Conservation (phyloP, 2,888 invertebrate genomes). For the Yponomeuta plumbellus region DNA sequence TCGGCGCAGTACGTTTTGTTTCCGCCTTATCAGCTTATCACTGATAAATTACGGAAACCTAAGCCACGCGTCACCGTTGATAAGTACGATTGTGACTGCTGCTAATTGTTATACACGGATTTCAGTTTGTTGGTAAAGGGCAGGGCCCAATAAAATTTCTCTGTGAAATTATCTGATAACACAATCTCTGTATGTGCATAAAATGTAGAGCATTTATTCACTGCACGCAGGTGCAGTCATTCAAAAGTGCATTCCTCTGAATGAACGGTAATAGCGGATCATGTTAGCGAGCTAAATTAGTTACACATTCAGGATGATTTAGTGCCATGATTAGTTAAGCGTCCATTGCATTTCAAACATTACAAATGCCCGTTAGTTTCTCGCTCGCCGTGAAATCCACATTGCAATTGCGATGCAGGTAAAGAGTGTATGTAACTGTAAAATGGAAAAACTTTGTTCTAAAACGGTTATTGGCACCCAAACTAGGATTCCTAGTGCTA, state of each 20-base stretch:
- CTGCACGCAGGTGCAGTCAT: not conserved
- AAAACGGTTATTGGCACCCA: no score
- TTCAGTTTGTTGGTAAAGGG: not conserved
- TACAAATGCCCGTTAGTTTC: not conserved
- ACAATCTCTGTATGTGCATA: no score
- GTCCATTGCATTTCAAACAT: not conserved
- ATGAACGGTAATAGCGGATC: not conserved
- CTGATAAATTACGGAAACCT: slow-evolving; percentile 34
- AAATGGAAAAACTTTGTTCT: no score
- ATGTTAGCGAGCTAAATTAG: not conserved
- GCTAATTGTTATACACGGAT: slow-evolving; percentile 28
- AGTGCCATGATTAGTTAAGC: not conserved
- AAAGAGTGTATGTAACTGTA: no score
- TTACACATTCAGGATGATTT: not conserved
- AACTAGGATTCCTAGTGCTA: no score
- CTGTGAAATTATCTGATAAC: no score
- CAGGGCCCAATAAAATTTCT: not conserved
- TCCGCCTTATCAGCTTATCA: slow-evolving; percentile 50
- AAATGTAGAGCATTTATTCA: not conserved
- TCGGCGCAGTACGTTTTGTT: slow-evolving; percentile 42
- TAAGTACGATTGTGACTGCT: slow-evolving; percentile 31
- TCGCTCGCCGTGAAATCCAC: not conserved
- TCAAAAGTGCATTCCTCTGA: not conserved
- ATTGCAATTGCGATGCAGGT: not conserved
- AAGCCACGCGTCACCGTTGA: slow-evolving; percentile 11